Conservation (phyloP, 2,888 invertebrate genomes). For the Hydraecia micacea region DNA sequence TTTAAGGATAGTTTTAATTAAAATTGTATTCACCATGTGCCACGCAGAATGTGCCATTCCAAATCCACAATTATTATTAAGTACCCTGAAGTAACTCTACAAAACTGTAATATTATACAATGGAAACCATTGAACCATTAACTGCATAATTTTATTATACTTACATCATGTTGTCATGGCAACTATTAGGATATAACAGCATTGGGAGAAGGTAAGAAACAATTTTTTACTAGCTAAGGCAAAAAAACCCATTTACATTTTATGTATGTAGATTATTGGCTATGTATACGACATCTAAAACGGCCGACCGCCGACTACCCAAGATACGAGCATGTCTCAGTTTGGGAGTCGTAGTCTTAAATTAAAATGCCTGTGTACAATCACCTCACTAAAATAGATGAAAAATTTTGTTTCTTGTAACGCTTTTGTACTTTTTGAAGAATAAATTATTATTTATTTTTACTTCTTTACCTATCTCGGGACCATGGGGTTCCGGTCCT, state of each 20-base stretch:
- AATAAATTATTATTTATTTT: too few species aligned
- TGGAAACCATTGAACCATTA: conserved; percentile 18
- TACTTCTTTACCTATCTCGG: too few species aligned
- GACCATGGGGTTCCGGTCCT: too few species aligned
- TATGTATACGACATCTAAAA: too few species aligned
- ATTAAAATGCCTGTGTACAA: too few species aligned
- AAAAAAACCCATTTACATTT: not conserved
- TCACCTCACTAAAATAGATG: too few species aligned
- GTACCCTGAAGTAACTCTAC: not conserved
- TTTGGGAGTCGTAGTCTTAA: too few species aligned
- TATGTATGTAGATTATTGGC: not conserved
- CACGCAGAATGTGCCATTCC: conserved; percentile 47
- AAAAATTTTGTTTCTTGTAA: too few species aligned
- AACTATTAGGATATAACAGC: conserved; percentile 31
- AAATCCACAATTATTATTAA: conserved; percentile 8
- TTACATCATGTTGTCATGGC: conserved; percentile 44
- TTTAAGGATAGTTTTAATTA: not conserved
- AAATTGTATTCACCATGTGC: conserved; percentile 32
- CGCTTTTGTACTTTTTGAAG: too few species aligned
- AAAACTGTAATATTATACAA: conserved; percentile 5
- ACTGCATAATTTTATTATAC: conserved; percentile 7
- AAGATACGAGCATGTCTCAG: too few species aligned
- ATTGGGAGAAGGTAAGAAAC: not conserved
- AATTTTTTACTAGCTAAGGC: not conserved
- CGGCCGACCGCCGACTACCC: too few species aligned